phyloP scores from a whole-genome alignment of 1,140 invertebrate genomes.

The Chymomyza costata region DNA sequence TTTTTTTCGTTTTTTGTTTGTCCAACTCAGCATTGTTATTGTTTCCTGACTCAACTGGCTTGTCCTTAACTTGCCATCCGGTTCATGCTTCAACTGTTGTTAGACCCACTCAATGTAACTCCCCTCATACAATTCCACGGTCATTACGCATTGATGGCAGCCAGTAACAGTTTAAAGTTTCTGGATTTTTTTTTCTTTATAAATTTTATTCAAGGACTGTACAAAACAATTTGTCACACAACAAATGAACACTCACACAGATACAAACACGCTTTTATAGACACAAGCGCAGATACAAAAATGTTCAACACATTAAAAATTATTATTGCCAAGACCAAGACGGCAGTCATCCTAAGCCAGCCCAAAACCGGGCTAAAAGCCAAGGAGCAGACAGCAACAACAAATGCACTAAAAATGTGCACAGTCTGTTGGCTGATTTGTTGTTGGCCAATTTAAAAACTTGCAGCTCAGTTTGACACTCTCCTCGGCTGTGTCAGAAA shows the following conservation, averaged over 20 bases:
- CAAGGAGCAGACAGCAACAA: background rate
- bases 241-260: too few relatives aligned
- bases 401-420: conserved; percentile 6
- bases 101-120: conserved; percentile 16
- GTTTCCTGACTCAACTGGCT: background rate
- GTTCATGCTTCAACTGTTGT: conserved; percentile 52
- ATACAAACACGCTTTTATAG: conserved; percentile 13
- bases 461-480: too few relatives aligned
- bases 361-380: too few relatives aligned
- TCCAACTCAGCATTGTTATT: conserved; percentile 38
- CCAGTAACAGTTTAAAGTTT: conserved; percentile 1
- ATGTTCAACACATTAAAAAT: conserved; percentile 24
- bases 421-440: conserved; percentile 43
- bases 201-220: conserved; percentile 25
- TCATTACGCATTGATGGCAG: conserved; percentile 44
- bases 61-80: too few relatives aligned
- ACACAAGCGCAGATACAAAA: too few relatives aligned
- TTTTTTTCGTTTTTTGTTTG: too few relatives aligned
- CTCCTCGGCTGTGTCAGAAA: too few relatives aligned
- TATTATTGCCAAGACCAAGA: conserved; percentile 22
- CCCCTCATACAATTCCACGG: conserved; percentile 24
- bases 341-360: too few relatives aligned
- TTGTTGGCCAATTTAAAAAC: too few relatives aligned
- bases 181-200: conserved; percentile 27
- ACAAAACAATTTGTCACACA: conserved; percentile 60